Evolutionary conservation across 1,140 invertebrate species (phyloP), one percentile per base, ranked within the genome.

Genomic region (Papilio dardanus): DNA sequence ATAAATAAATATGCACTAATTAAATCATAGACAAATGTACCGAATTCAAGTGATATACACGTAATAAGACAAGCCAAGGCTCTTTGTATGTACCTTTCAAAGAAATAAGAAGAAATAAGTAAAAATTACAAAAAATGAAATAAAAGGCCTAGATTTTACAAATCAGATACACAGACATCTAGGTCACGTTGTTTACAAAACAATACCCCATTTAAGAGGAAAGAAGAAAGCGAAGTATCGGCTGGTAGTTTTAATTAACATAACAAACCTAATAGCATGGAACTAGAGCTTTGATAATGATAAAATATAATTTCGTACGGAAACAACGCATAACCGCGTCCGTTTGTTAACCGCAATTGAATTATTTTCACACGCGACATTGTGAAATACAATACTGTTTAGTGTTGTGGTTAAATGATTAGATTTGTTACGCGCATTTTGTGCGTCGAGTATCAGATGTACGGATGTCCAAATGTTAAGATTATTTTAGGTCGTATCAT

Each of bases 301-400:
- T 35, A 67, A 67, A 35, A 35, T 67, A n/a, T 6, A 19, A 46
- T n/a, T 35, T 8, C 54, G 54, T 62, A n/a, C 16, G n/a, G 12
- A 16, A 4, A 30, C 16, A n/a, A 28, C 31, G 30, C 35, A 19
- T 40, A 24, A 69, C 24, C 35, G 30, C 62, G 19, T 21, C 67
- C 67, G 19, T 68, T 35, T 68, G 67, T 69, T 69, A 16, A 69
- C 67, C 67, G 67, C 67, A 69, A 69, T 69, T 69, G 67, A 69
- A 69, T 69, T 69, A 69, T 69, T 69, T 69, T 69, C 67, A 69
- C 65, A 35, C 65, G 33, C 65, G 28, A 69, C 67, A 14, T 24
- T 35, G 35, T 69, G 67, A 69, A 69, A 69, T 69, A 69, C 67
- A 35, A 69, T 35, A 19, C 19, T 21, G 33, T 21, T 68, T 68